Conservation (phyloP, 2,888 invertebrate species). For the Agrotis puta region DNA sequence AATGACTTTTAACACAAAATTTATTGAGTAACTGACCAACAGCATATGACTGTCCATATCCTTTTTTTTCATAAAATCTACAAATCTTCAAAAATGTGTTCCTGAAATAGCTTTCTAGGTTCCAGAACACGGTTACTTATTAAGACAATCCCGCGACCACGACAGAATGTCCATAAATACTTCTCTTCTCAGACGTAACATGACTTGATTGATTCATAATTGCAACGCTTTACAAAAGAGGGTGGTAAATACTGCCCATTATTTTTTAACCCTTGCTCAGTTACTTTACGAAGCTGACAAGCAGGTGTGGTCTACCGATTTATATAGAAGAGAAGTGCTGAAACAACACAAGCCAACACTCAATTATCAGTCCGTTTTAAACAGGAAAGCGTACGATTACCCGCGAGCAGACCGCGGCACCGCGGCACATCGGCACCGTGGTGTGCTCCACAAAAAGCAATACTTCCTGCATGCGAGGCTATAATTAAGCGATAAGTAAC, state of each 20-base stretch:
- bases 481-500: constrained; percentile 66
- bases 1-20: too few relatives aligned
- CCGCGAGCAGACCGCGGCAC: constrained; percentile 17
- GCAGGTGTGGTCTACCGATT: background rate
- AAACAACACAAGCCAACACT: constrained; percentile 12
- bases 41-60: too few relatives aligned
- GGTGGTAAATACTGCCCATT: too few relatives aligned
- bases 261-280: too few relatives aligned
- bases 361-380: constrained; percentile 10
- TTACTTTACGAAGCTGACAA: background rate
- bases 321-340: background rate
- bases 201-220: background rate
- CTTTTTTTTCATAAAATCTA: background rate
- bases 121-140: too few relatives aligned
- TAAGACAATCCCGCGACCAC: too few relatives aligned
- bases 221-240: background rate
- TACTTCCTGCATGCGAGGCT: constrained; percentile 58
- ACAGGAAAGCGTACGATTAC: constrained; percentile 19
- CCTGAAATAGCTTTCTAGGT: too few relatives aligned
- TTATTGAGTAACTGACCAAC: background rate
- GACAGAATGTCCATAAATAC: too few relatives aligned
- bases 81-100: too few relatives aligned
- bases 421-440: constrained; percentile 25
- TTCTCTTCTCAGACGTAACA: too few relatives aligned
- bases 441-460: constrained; percentile 45